A percentile compares a stretch with the other conserved stretches of the same genome.
These are phyloP conservation scores for Synergus laeviventris DNA, from an alignment of 2,888 invertebrate genomes.

Conservation along the genomic window DNA sequence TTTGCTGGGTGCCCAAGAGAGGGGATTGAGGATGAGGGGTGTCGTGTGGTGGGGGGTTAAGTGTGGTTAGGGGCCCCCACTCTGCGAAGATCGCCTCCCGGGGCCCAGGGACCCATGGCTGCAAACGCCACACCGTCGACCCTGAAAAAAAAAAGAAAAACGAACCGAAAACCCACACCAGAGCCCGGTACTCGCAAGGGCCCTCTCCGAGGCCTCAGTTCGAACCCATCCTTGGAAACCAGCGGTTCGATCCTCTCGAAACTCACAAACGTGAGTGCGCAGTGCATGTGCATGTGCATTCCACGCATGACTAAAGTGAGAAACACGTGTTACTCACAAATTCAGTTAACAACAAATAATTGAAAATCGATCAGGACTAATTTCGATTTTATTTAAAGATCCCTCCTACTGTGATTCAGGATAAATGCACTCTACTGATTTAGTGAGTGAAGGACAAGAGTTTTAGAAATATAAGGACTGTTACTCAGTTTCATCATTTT, in stretches of 20 bases:
- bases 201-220: constrained; percentile 71
- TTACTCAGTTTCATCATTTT: not conserved
- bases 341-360: not conserved
- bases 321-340: constrained; percentile 9
- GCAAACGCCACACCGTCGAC: constrained; percentile 67
- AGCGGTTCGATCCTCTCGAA: constrained; percentile 64
- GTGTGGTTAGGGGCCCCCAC: constrained; percentile 70
- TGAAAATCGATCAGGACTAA: constrained; percentile 1
- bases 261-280: not conserved
- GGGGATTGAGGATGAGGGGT: constrained; percentile 52
- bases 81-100: constrained; percentile 65
- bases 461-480: not conserved
- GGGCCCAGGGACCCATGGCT: constrained; percentile 71
- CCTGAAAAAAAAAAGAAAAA: constrained; percentile 70
- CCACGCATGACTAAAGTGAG: not conserved
- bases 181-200: constrained; percentile 67
- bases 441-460: not conserved
- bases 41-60: constrained; percentile 67
- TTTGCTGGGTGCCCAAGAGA: constrained; percentile 59
- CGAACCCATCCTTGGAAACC: constrained; percentile 75
- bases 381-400: not conserved
- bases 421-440: not conserved
- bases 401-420: not conserved
- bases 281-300: constrained; percentile 13
- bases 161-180: constrained; percentile 72